Base-by-base conservation (phyloP, 2,888 invertebrate genomes). In the Caenorhabditis virilis region DNA sequence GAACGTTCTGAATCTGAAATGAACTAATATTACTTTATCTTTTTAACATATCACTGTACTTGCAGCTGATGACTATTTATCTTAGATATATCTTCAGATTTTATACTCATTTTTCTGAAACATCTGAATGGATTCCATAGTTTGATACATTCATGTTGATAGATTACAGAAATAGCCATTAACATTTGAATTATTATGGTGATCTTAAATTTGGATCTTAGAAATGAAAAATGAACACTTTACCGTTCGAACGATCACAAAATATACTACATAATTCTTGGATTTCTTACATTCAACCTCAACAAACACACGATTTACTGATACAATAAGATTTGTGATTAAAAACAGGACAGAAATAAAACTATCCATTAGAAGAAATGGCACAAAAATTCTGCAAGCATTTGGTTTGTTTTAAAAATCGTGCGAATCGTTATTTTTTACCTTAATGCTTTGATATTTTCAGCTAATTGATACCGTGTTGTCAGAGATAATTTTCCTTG, bases 361-460 rank as follows among this genome's bases (percentile, higher is more conserved):
- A 36, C 53, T 58, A 46, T 64, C 63, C 2, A 64, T 36, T 1
- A 64, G 52, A 39, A 64, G 57, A 23, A 64, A 58, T 7, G 63
- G 63, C 11, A 64, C 63, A 16, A 64, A 54, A 25, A 64, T 64
- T 38, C 63, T 61, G 59, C n/a, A n/a, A n/a, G n/a, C n/a, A n/a
- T 35, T n/a, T 25, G 42, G 1, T 39, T 26, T n/a, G 11, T 30
- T 30, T 30, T 30, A 9, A 9, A 13, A 13, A 30, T 30, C 13
- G 13, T n/a, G n/a, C n/a, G 13, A 30, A 30, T 30, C 7, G 16
- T 5, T 15, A 9, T 9, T 9, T 6, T 6, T 9, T 9, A 64
- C 63, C 58, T 58, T 58, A 64, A 47, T 11, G 63, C 54, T n/a
- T 64, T 64, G 23, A 64, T 54, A 30, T 64, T 64, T 36, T 64